Conservation (phyloP, 2,113 vertebrate genomes). For the Passer montanus region DNA sequence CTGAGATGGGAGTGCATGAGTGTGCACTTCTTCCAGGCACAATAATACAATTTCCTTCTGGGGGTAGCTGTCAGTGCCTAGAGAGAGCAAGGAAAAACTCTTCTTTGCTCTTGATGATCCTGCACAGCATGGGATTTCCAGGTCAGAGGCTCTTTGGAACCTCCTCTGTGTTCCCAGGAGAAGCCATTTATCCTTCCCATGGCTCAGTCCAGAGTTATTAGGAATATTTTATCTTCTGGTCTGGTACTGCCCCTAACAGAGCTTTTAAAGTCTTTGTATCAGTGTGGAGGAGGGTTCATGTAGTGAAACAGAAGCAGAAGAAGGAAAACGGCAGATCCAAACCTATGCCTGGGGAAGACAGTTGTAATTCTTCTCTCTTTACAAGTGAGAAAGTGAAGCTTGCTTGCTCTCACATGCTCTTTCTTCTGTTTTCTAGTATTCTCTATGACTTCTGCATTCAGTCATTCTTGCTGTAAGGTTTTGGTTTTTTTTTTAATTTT, state of each 20-base stretch:
- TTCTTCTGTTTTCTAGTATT: not conserved
- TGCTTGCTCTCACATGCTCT: accelerated
- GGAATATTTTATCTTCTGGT: not conserved
- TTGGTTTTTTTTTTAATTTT: not conserved
- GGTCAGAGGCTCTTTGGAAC: not conserved
- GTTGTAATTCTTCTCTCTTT: not conserved
- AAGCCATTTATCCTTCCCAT: not conserved
- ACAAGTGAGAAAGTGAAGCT: not conserved
- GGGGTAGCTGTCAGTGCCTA: not conserved
- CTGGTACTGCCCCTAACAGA: not conserved
- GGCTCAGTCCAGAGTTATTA: not conserved
- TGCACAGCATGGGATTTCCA: not conserved
- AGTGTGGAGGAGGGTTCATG: not conserved
- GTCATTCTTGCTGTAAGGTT: not conserved
- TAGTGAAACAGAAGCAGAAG: not conserved
- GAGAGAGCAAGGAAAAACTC: not conserved
- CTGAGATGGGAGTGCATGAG: not conserved
- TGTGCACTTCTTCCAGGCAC: not conserved
- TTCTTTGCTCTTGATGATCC: not conserved
- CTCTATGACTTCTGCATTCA: not conserved
- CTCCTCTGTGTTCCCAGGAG: not conserved
- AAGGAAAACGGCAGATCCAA: not conserved
- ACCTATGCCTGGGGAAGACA: not conserved
- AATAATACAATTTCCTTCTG: not conserved
- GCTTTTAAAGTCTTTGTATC: not conserved